phyloP scores from a whole-genome alignment of 2,888 invertebrate species.

The Merodon equestris region DNA sequence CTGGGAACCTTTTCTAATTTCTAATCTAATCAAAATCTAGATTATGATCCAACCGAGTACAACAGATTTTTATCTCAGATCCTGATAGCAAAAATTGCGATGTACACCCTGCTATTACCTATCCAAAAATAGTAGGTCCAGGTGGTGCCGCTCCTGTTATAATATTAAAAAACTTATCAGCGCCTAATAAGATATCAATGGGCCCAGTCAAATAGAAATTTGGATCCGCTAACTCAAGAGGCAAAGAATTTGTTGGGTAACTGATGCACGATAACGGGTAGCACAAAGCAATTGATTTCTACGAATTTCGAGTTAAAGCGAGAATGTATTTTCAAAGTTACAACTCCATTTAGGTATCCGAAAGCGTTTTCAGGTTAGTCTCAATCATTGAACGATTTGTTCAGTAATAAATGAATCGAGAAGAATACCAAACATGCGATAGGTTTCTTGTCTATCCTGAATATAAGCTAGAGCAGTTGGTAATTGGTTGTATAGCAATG shows the following conservation, averaged over 20 bases:
- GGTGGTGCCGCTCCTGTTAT: not conserved
- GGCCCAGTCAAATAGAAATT: slow-evolving; percentile 6
- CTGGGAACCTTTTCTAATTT: slow-evolving; percentile 5
- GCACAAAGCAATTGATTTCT: too few species aligned
- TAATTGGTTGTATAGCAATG: too few species aligned
- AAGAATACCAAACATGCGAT: too few species aligned
- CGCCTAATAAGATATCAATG: slow-evolving; percentile 16
- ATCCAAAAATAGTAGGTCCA: slow-evolving; percentile 15
- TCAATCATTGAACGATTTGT: too few species aligned
- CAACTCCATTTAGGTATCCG: too few species aligned
- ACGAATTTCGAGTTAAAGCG: too few species aligned
- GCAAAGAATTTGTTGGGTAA: slow-evolving; percentile 1
- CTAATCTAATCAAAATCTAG: slow-evolving; percentile 12
- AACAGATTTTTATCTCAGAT: slow-evolving; percentile 1
- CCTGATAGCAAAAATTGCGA: not conserved
- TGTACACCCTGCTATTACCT: slow-evolving; percentile 7
- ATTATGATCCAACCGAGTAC: slow-evolving; percentile 4
- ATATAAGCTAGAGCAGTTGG: too few species aligned
- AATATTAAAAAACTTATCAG: slow-evolving; percentile 9
- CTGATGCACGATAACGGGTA: not conserved
- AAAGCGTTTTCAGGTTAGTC: too few species aligned
- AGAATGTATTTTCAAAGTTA: too few species aligned
- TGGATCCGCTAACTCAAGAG: slow-evolving; percentile 7
- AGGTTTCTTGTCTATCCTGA: too few species aligned
- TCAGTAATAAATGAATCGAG: too few species aligned